Percentiles rank a stretch among this genome's conserved stretches.
phyloP scores from a whole-genome alignment of 2,888 invertebrate species.

The Cataglyphis cursor region DNA sequence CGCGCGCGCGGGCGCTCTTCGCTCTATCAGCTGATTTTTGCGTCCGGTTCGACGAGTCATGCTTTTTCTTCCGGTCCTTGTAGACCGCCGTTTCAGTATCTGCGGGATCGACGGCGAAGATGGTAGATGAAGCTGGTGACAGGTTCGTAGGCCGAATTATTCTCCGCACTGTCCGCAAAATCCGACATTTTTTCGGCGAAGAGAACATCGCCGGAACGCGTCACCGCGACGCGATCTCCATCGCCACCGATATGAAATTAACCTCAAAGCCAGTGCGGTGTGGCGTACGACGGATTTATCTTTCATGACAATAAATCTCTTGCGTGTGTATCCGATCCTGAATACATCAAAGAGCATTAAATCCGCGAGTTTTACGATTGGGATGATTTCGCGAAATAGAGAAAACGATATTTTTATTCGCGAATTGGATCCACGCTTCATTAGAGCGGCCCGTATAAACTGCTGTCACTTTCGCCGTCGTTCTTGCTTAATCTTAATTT shows the following conservation, averaged over 20 bases:
- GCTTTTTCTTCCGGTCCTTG: conserved; percentile 75
- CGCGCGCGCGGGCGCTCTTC: conserved; percentile 50
- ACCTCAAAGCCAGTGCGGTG: conserved; percentile 54
- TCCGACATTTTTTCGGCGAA: conserved; percentile 10
- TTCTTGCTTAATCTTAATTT: conserved; percentile 21
- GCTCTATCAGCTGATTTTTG: conserved; percentile 80
- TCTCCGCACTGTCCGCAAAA: conserved; percentile 53
- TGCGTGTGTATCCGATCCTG: conserved; percentile 39
- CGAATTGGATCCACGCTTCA: neutral
- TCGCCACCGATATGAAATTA: conserved; percentile 54
- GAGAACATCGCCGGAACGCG: neutral
- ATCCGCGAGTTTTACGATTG: conserved; percentile 16
- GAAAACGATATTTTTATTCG: neutral
- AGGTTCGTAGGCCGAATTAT: conserved; percentile 82
- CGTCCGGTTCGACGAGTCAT: conserved; percentile 79
- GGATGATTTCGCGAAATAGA: neutral
- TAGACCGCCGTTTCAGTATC: conserved; percentile 73
- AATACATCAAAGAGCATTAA: conserved; percentile 47
- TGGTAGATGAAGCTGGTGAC: conserved; percentile 86
- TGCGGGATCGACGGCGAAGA: conserved; percentile 77
- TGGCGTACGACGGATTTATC: conserved; percentile 50
- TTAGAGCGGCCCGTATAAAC: neutral
- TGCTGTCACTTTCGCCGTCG: conserved; percentile 57
- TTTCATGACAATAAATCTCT: conserved; percentile 45
- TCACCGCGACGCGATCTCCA: conserved; percentile 13